Evolutionary conservation across 2,888 invertebrate genomes (phyloP).

Genomic region (Apamea anceps): DNA sequence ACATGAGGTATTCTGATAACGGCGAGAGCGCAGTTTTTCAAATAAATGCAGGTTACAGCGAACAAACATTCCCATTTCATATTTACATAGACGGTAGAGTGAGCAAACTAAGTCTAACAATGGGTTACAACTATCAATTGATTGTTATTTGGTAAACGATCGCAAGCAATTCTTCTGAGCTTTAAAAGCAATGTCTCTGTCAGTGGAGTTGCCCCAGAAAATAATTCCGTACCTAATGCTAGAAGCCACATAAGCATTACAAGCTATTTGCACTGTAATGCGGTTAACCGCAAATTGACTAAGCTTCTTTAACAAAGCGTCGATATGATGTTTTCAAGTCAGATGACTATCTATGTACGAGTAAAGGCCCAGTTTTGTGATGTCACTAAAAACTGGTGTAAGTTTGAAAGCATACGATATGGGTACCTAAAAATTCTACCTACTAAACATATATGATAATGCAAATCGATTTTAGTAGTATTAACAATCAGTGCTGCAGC

Average conservation of each 20-base stretch:
- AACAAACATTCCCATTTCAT: too few relatives aligned
- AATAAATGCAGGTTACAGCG: too few relatives aligned
- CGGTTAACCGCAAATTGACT: too few relatives aligned
- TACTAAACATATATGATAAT: not conserved
- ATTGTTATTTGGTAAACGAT: not conserved
- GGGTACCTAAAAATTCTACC: not conserved
- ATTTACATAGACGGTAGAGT: not conserved
- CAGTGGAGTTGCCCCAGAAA: not conserved
- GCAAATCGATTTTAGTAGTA: conserved; percentile 41
- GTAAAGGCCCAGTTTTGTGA: too few relatives aligned
- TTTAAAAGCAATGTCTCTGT: not conserved
- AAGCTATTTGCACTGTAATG: not conserved
- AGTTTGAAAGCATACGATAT: not conserved
- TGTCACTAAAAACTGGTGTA: not conserved
- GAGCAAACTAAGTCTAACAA: not conserved
- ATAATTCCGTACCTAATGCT: not conserved
- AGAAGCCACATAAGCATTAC: too few relatives aligned
- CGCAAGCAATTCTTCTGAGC: not conserved
- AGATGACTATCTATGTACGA: too few relatives aligned
- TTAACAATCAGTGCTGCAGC: conserved; percentile 55
- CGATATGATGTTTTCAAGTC: too few relatives aligned
- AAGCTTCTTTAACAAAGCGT: too few relatives aligned
- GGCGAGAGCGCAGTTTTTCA: too few relatives aligned
- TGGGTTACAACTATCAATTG: not conserved
- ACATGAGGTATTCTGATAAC: conserved; percentile 1